These are phyloP conservation scores for Bufo bufo DNA, from an alignment of 2,113 vertebrate species.

Conservation along the genomic window DNA sequence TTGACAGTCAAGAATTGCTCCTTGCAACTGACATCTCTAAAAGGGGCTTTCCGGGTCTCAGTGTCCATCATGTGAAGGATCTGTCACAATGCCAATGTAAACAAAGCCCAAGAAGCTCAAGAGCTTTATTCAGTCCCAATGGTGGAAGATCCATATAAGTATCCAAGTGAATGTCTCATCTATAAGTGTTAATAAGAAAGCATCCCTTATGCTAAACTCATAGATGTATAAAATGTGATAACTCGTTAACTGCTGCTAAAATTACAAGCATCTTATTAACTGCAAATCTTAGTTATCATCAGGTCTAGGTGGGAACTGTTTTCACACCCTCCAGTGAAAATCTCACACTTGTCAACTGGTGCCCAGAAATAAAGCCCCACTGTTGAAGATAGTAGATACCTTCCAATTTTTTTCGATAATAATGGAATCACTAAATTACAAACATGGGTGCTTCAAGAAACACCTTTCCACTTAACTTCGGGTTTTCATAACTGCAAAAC, in stretches of 20 bases:
- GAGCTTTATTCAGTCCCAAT: neutral
- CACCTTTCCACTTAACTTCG: too few relatives aligned
- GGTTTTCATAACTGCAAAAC: too few relatives aligned
- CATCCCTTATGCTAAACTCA: neutral
- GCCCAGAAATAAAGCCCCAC: neutral
- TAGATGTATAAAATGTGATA: constrained; percentile 13
- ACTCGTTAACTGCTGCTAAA: neutral
- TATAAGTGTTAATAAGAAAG: constrained; percentile 32
- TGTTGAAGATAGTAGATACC: neutral
- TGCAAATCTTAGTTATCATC: neutral
- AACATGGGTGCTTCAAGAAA: too few relatives aligned
- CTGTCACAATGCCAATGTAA: too few relatives aligned
- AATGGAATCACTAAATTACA: too few relatives aligned
- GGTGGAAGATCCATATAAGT: neutral
- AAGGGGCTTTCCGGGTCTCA: too few relatives aligned
- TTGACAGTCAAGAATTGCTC: too few relatives aligned
- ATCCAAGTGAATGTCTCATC: neutral
- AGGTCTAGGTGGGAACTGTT: constrained; percentile 1
- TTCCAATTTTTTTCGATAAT: too few relatives aligned
- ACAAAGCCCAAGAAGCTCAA: too few relatives aligned
- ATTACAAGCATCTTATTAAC: constrained; percentile 9
- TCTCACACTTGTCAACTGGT: neutral
- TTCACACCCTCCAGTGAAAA: neutral
- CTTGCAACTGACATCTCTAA: too few relatives aligned
- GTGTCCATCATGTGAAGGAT: too few relatives aligned